These are phyloP conservation scores for Drosophila melanica DNA, from an alignment of 1,140 invertebrate species.

Conservation along the genomic window DNA sequence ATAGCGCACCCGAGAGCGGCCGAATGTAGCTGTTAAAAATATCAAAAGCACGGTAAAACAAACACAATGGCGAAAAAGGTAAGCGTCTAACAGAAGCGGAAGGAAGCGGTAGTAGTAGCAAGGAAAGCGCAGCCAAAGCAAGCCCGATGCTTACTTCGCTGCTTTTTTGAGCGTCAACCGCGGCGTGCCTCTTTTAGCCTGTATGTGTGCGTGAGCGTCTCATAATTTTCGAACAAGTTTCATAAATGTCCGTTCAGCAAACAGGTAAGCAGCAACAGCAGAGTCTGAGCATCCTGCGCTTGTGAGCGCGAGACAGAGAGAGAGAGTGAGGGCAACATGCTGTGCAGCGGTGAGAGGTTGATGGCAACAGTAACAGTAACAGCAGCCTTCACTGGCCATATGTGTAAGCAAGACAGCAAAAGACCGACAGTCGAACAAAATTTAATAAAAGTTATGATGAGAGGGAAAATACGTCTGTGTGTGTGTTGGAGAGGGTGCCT, in stretches of 20 bases:
- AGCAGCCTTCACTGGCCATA: conserved; percentile 23
- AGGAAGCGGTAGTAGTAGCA: conserved; percentile 57
- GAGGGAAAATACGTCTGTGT: conserved; percentile 44
- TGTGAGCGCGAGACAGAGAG: conserved; percentile 27
- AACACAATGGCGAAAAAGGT: conserved; percentile 67
- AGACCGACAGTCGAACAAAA: conserved; percentile 40
- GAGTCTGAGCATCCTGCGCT: conserved; percentile 58
- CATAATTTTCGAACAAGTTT: conserved; percentile 82
- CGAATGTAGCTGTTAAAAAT: conserved; percentile 32
- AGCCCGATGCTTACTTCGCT: conserved; percentile 15
- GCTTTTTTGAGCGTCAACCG: conserved; percentile 7
- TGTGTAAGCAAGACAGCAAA: conserved; percentile 48
- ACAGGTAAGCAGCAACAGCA: conserved; percentile 60
- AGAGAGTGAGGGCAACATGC: conserved; percentile 13
- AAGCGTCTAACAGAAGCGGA: conserved; percentile 66
- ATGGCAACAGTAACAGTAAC: conserved; percentile 79
- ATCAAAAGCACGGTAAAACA: conserved; percentile 24
- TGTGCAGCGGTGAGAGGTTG: conserved; percentile 50
- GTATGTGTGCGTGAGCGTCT: conserved; percentile 46
- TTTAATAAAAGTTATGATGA: conserved; percentile 83
- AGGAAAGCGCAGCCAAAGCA: conserved; percentile 3
- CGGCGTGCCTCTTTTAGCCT: conserved; percentile 13
- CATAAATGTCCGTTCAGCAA: conserved; percentile 70
- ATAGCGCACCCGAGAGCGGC: conserved; percentile 28
- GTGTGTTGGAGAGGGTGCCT: conserved; percentile 34